Conservation (phyloP, 1,140 invertebrate species). For the Caenorhabditis briggsae region DNA sequence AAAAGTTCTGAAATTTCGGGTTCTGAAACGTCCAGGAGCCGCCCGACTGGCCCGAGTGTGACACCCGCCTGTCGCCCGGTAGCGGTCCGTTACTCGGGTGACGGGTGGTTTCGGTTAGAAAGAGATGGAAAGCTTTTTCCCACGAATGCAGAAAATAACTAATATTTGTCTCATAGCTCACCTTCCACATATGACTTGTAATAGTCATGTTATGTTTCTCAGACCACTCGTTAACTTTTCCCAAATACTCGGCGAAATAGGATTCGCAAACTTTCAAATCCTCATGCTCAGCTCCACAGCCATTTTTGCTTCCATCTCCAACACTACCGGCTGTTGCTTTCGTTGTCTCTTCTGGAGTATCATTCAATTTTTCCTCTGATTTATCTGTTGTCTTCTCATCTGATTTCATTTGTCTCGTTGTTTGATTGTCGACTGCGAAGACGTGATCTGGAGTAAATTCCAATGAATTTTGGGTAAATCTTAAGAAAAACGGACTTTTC, state of each 20-base stretch:
- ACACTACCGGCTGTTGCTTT: not conserved
- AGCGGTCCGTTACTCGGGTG: too few relatives aligned
- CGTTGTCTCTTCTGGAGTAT: conserved; percentile 19
- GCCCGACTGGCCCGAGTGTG: too few relatives aligned
- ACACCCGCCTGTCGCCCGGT: too few relatives aligned
- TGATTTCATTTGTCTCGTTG: conserved; percentile 3
- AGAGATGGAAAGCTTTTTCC: too few relatives aligned
- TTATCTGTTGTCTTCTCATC: not conserved
- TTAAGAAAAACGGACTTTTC: conserved; percentile 52
- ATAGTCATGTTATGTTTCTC: conserved; percentile 35
- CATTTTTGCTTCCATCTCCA: conserved; percentile 25
- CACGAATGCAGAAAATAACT: too few relatives aligned
- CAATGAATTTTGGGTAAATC: conserved; percentile 49
- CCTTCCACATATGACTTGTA: conserved; percentile 42
- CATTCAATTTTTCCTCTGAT: not conserved
- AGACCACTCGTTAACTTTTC: conserved; percentile 45
- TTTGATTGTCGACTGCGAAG: conserved; percentile 22
- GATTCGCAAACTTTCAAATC: conserved; percentile 43
- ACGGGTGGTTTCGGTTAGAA: too few relatives aligned
- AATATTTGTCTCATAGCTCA: not conserved
- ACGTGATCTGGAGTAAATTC: conserved; percentile 51
- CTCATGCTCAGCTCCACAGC: conserved; percentile 25
- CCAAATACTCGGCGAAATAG: conserved; percentile 39
- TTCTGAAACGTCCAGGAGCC: too few relatives aligned
- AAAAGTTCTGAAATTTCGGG: too few relatives aligned